Evolutionary conservation across 1,140 invertebrate genomes (phyloP).

Genomic region (Ceratina calcarata): DNA sequence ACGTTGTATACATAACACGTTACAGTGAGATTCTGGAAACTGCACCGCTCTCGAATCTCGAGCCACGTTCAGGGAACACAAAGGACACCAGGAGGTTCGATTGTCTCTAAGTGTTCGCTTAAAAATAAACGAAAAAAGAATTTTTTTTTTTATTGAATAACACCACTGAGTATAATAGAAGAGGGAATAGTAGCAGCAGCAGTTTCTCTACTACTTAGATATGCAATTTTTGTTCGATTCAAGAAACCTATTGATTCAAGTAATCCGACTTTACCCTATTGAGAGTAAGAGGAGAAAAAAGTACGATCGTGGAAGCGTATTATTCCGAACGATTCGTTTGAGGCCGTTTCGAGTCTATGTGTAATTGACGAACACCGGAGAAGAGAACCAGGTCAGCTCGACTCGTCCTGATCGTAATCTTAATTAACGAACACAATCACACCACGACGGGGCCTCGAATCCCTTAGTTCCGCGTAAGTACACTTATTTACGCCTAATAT

Average conservation of each 20-base stretch:
- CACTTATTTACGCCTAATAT: neutral
- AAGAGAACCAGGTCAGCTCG: slow-evolving; percentile 35
- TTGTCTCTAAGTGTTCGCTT: slow-evolving; percentile 14
- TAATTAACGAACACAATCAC: slow-evolving; percentile 41
- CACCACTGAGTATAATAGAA: no score
- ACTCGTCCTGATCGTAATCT: slow-evolving; percentile 38
- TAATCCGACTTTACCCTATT: no score
- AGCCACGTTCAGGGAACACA: neutral
- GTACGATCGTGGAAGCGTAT: neutral
- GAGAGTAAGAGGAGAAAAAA: neutral
- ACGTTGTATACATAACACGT: neutral
- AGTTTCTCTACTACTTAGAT: no score
- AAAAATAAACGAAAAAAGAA: neutral
- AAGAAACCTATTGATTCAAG: no score
- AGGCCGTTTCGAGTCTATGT: neutral
- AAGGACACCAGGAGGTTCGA: neutral
- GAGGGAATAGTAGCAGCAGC: no score
- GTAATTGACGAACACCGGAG: slow-evolving; percentile 30
- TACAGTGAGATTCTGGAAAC: slow-evolving; percentile 44
- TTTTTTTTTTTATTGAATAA: no score
- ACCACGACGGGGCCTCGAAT: neutral
- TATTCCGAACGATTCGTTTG: slow-evolving; percentile 8
- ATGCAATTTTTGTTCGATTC: no score
- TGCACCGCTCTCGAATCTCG: slow-evolving; percentile 33
- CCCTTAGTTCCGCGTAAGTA: neutral